phyloP scores from a whole-genome alignment of 2,113 vertebrate genomes.

The Daboia siamensis region DNA sequence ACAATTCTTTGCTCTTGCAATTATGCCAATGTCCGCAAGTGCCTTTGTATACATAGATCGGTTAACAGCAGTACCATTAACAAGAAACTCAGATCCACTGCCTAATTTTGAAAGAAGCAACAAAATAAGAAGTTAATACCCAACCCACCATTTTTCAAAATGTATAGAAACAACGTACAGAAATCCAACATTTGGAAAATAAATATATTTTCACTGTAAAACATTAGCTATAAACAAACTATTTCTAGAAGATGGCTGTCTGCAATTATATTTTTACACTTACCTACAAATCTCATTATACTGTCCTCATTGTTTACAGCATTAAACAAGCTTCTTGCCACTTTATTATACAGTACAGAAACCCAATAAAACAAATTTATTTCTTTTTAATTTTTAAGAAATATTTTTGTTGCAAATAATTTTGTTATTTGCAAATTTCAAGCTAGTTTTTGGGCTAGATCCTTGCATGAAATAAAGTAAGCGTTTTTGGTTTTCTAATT shows the following conservation, averaged over 20 bases:
- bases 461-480: not conserved
- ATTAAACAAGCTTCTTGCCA: not conserved
- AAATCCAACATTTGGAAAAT: not conserved
- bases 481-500: not conserved
- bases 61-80: conserved; percentile 71
- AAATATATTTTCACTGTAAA: not conserved
- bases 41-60: conserved; percentile 74
- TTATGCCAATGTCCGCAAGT: conserved; percentile 83
- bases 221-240: not conserved
- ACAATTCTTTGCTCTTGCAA: conserved; percentile 87
- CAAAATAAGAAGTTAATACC: not conserved
- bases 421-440: not conserved
- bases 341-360: not conserved
- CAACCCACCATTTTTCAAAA: not conserved
- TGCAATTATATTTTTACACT: not conserved
- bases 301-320: not conserved
- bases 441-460: not conserved
- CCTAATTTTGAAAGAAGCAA: conserved; percentile 65
- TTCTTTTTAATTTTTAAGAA: not conserved
- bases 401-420: not conserved
- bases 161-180: not conserved
- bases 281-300: not conserved
- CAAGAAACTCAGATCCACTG: conserved; percentile 76
- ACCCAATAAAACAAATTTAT: not conserved
- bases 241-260: not conserved